phyloP scores from a whole-genome alignment of 2,888 invertebrate species.

The Salpingus planirostris region DNA sequence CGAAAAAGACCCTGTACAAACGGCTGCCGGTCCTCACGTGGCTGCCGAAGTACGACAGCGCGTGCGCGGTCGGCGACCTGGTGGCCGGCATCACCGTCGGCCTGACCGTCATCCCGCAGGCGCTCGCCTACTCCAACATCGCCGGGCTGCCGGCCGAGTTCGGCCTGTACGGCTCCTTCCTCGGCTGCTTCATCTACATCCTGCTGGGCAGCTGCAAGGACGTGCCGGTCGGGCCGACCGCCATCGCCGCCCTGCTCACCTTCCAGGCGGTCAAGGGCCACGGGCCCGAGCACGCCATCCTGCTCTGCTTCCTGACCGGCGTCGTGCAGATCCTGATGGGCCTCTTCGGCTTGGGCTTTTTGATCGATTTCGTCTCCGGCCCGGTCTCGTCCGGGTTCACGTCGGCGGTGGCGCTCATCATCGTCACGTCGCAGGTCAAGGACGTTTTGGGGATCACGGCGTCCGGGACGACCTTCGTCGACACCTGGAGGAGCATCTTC shows the following conservation, averaged over 20 bases:
- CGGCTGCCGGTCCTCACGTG: conserved; percentile 66
- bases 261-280: conserved; percentile 63
- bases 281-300: conserved; percentile 59
- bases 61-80: conserved; percentile 76
- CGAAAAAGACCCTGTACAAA: conserved; percentile 57
- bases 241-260: conserved; percentile 81
- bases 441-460: conserved; percentile 68
- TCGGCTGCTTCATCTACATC: conserved; percentile 57
- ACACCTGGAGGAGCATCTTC: conserved; percentile 67
- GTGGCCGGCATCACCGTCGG: conserved; percentile 90
- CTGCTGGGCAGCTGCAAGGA: conserved; percentile 88
- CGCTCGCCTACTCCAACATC: conserved; percentile 70
- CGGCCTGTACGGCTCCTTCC: conserved; percentile 77
- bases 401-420: conserved; percentile 81
- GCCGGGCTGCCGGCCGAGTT: conserved; percentile 70
- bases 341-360: conserved; percentile 71
- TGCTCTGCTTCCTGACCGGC: conserved; percentile 68
- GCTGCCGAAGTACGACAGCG: conserved; percentile 66
- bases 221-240: conserved; percentile 87
- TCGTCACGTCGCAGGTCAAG: conserved; percentile 82
- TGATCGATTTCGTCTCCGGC: conserved; percentile 83
- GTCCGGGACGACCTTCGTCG: conserved; percentile 65
- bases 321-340: conserved; percentile 73
- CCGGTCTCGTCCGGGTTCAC: conserved; percentile 86
- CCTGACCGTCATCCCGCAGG: conserved; percentile 88